Evolutionary conservation across 2,888 invertebrate species (phyloP).

Genomic region (Acrobasis suavella): DNA sequence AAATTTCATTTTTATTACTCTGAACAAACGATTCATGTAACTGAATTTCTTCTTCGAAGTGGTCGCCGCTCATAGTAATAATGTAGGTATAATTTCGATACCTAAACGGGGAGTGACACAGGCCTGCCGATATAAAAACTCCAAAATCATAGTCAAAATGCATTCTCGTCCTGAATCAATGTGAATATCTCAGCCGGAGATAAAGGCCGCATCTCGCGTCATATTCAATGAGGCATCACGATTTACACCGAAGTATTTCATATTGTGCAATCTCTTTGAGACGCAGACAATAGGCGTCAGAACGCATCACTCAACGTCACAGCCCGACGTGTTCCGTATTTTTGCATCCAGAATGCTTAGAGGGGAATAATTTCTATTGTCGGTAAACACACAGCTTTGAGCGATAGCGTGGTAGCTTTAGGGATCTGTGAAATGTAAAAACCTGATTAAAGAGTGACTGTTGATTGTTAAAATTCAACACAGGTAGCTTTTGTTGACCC

Average conservation of each 20-base stretch:
- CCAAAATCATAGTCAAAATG: conserved; percentile 29
- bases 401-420: conserved; percentile 41
- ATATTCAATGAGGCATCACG: conserved; percentile 71
- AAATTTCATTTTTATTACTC: no score
- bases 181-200: conserved; percentile 67
- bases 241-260: conserved; percentile 74
- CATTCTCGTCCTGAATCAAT: conserved; percentile 48
- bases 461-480: neutral
- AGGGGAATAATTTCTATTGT: conserved; percentile 76
- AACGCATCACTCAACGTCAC: conserved; percentile 80
- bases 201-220: conserved; percentile 45
- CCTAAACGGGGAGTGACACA: no score
- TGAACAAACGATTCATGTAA: no score
- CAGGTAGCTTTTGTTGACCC: no score
- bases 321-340: conserved; percentile 60
- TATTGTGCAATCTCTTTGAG: conserved; percentile 77
- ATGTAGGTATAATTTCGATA: no score
- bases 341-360: conserved; percentile 74
- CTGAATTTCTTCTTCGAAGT: no score
- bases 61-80: no score
- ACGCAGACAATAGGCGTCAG: conserved; percentile 69
- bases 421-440: conserved; percentile 1
- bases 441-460: neutral
- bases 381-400: conserved; percentile 66
- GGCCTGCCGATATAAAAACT: no score